Base-by-base conservation (phyloP, 2,797 vertebrate genomes). In the Sebastes iracundus region DNA sequence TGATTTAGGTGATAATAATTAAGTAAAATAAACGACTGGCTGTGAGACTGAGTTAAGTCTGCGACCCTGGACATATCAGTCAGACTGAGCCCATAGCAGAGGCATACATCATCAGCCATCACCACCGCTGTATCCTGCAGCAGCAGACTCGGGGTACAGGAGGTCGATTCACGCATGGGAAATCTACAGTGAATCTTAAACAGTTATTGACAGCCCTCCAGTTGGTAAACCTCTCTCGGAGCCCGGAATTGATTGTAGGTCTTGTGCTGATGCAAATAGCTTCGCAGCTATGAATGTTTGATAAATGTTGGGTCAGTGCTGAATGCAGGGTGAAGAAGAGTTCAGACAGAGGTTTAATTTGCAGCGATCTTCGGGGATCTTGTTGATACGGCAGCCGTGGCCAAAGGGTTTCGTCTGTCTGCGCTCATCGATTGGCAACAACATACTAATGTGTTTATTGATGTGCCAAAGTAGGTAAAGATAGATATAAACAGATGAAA, bases 391-490 rank as follows among this genome's bases (percentile, higher is more conserved):
- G 23, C 64, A 64, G 72, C 61, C 12, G 1, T 1, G 28, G 77
- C 76, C 83, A 78, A 82, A 89, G 83, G 81, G 65, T 81, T 68
- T 72, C 1, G 77, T 75, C 84, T 71, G 79, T 90, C 83, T 84
- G 58, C 14, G 7, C 25, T 27, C 63, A 88, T 93, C 28, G 87
- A 93, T 91, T 38, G 61, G 77, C 63, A 80, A 80, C 81, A 80
- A 84, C 79, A 88, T 80, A 81, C 75, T 91, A 87, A 92, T 93
- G 90, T 79, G 86, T 91, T 88, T 91, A 93, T 89, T 81, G 87
- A 93, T 61, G 77, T 23, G 27, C 42, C 73, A 75, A 70, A 75
- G 77, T 61, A 83, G 72, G 70, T 58, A 82, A 83, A 78, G 83
- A 87, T 85, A 70, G 68, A 80, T 62, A 85, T 61, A 88, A 82